These are phyloP conservation scores for Delichon dasypus DNA, from an alignment of 2,797 vertebrate species.

Conservation along the genomic window DNA sequence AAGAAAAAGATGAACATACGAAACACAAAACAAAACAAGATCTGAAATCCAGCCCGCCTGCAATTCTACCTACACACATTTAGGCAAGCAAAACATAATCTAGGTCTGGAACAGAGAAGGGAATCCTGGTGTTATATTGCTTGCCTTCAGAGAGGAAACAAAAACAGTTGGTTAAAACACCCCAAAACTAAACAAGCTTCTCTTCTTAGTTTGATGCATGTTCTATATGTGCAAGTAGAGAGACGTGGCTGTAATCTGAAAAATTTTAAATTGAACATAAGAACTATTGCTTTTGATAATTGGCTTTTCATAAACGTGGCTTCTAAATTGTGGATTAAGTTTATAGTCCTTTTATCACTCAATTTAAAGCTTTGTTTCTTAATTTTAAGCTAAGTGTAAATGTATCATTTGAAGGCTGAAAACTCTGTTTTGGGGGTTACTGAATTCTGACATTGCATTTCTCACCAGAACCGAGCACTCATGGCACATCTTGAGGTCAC, in stretches of 20 bases:
- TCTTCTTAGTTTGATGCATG: background rate
- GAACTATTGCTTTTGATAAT: background rate
- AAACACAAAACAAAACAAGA: background rate
- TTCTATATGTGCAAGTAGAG: background rate
- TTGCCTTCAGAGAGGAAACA: background rate
- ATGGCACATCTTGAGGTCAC: background rate
- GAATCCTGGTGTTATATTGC: background rate
- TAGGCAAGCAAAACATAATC: background rate
- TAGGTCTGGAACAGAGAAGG: background rate
- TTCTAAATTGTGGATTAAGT: background rate
- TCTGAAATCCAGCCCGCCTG: background rate
- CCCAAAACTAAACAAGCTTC: background rate
- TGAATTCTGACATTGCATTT: background rate
- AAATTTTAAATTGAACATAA: background rate
- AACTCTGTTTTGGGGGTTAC: background rate
- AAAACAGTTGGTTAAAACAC: background rate
- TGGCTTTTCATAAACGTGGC: background rate
- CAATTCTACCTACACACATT: background rate
- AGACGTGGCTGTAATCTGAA: background rate
- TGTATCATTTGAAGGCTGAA: background rate
- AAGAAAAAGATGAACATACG: background rate
- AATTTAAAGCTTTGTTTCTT: background rate
- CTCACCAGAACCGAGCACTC: background rate
- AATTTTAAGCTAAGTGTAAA: background rate
- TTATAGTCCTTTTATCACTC: background rate